These are phyloP conservation scores for Heliangelus exortis DNA, from an alignment of 2,797 vertebrate species.

Conservation along the genomic window DNA sequence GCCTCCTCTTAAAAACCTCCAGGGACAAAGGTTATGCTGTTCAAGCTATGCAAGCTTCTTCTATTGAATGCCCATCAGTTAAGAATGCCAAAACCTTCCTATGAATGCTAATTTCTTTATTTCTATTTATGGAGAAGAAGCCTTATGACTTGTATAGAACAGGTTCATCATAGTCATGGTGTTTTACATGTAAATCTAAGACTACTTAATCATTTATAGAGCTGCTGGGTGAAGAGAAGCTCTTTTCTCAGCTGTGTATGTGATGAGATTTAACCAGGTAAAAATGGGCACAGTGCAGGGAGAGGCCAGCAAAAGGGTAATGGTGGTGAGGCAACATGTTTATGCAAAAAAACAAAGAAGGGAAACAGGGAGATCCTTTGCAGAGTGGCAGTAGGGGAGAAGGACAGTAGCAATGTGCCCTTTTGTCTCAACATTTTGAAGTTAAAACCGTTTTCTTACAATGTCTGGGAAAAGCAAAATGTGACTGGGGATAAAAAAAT, in stretches of 20 bases:
- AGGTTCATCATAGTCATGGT: background rate
- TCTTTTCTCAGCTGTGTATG: background rate
- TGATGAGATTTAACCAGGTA: background rate
- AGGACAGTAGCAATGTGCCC: background rate
- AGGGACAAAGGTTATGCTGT: too few species aligned
- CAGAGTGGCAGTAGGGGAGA: background rate
- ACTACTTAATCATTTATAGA: background rate
- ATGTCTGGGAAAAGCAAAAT: background rate
- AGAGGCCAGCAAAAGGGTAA: background rate
- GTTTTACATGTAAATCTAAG: constrained; percentile 13
- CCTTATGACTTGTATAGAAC: background rate
- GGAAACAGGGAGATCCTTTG: background rate
- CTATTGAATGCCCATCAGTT: background rate
- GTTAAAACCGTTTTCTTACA: background rate
- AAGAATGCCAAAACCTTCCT: background rate
- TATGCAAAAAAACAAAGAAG: background rate
- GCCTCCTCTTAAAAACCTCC: too few species aligned
- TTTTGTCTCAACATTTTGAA: background rate
- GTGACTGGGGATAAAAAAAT: background rate
- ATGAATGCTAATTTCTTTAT: background rate
- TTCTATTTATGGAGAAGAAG: background rate
- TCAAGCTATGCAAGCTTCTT: background rate
- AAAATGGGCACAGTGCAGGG: background rate
- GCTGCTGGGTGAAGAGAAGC: background rate
- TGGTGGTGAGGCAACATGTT: background rate